Evolutionary conservation across 2,113 vertebrate genomes (phyloP), one percentile per base, ranked within the genome.

Genomic region (Crotalus helleri): DNA sequence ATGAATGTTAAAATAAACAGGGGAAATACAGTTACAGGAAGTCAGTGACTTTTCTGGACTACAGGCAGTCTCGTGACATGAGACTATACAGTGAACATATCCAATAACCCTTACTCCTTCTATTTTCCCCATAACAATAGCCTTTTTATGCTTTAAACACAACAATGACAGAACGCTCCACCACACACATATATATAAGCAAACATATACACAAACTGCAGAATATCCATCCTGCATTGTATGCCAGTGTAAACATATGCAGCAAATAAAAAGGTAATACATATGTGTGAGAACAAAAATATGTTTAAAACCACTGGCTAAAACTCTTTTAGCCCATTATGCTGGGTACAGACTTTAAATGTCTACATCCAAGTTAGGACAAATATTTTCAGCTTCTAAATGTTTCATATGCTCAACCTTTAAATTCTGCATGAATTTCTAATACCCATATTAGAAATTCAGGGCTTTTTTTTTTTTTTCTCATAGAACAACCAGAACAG

Each of bases 161-260:
- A 33, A 51, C 55, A 57, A 57, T 57, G 55, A 57, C 55, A 57
- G 55, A 17, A 57, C 55, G 5, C 55, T 57, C 19, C 55, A 74
- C n/a, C 33, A 26, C 69, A 55, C 44, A 74, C 9, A 15, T 11
- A 24, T 4, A 55, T 51, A 9, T 51, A 51, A 51, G 8, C 29
- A 44, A 57, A 19, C 55, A 57, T 19, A 55, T 12, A 55, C 54
- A 55, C 13, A 55, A 55, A 57, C 33, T 91, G 33, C 51, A 91
- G 24, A 44, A 93, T 91, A 92, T 88, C 89, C 92, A 87, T 59
- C 54, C 88, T 91, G 88, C 91, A 92, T 93, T 92, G 24, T 0
- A 81, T 92, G 94, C 94, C 94, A 95, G 81, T 15, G 90, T n/a
- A 95, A 95, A 95, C 90, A 96, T 24, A 92, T 94, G 91, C 74